These are phyloP conservation scores for Coremacera marginata DNA, from an alignment of 2,888 invertebrate species.

Conservation along the genomic window DNA sequence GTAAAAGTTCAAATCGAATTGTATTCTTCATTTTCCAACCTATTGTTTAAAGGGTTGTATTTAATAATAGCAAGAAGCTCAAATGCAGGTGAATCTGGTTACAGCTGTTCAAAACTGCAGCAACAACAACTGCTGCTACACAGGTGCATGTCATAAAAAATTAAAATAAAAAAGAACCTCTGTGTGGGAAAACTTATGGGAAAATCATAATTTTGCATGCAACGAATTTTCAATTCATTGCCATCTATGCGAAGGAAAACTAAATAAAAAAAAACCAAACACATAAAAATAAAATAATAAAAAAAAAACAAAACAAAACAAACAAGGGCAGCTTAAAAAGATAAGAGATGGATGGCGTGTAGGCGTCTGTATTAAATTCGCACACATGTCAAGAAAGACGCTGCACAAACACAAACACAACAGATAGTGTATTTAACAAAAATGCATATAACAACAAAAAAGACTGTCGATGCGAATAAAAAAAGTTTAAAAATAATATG, in stretches of 20 bases:
- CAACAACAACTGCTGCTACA: not conserved
- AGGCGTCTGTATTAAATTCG: too few species aligned
- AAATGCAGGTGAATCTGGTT: not conserved
- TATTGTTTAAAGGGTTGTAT: too few species aligned
- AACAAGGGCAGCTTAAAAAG: not conserved
- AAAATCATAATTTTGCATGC: conserved; percentile 34
- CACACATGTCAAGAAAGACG: too few species aligned
- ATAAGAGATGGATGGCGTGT: not conserved
- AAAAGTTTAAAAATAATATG: too few species aligned
- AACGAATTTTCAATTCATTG: conserved; percentile 16
- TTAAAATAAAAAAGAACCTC: not conserved
- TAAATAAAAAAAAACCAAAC: conserved; percentile 2
- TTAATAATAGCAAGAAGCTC: not conserved
- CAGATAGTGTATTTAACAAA: too few species aligned
- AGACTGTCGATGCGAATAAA: too few species aligned
- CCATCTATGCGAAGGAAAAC: not conserved
- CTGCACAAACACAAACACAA: too few species aligned
- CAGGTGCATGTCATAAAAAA: conserved; percentile 2
- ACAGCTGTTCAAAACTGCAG: not conserved
- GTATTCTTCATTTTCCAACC: too few species aligned
- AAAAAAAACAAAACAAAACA: not conserved
- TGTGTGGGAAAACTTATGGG: conserved; percentile 3
- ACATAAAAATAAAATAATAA: not conserved
- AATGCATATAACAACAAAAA: too few species aligned
- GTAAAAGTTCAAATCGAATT: too few species aligned